These are phyloP conservation scores for Syrmaticus mikado DNA, from an alignment of 2,113 vertebrate species.

Conservation along the genomic window DNA sequence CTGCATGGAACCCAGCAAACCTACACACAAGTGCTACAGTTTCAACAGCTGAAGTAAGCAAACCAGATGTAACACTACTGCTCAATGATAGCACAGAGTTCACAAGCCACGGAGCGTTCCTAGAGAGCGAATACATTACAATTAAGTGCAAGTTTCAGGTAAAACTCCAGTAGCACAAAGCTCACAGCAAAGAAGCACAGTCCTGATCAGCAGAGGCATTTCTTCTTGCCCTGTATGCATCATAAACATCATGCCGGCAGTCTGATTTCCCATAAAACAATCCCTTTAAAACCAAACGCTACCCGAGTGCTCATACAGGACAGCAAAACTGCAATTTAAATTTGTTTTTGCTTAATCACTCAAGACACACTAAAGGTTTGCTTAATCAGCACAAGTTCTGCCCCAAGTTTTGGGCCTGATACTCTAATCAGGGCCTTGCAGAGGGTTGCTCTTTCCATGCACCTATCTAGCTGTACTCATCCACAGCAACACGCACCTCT, in stretches of 20 bases:
- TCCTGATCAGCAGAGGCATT: not conserved
- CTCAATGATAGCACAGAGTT: not conserved
- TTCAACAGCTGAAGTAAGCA: not conserved
- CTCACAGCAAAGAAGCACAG: not conserved
- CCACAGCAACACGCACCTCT: not conserved
- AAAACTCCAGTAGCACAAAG: not conserved
- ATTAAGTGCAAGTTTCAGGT: not conserved
- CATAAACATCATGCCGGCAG: not conserved
- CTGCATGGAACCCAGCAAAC: not conserved
- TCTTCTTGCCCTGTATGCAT: not conserved
- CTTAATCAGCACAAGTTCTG: not conserved
- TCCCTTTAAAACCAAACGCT: not conserved
- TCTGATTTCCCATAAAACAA: not conserved
- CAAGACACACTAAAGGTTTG: not conserved
- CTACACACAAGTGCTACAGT: not conserved
- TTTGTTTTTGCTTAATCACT: constrained; percentile 20
- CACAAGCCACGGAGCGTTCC: not conserved
- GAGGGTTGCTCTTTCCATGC: not conserved
- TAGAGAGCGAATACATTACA: not conserved
- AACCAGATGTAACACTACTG: not conserved
- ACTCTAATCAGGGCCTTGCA: not conserved
- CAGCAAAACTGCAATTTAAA: not conserved
- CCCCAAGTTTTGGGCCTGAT: not conserved
- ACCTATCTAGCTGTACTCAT: not conserved
- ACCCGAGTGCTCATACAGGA: not conserved